Conservation (phyloP, 2,113 vertebrate species). For the Axis porcinus region DNA sequence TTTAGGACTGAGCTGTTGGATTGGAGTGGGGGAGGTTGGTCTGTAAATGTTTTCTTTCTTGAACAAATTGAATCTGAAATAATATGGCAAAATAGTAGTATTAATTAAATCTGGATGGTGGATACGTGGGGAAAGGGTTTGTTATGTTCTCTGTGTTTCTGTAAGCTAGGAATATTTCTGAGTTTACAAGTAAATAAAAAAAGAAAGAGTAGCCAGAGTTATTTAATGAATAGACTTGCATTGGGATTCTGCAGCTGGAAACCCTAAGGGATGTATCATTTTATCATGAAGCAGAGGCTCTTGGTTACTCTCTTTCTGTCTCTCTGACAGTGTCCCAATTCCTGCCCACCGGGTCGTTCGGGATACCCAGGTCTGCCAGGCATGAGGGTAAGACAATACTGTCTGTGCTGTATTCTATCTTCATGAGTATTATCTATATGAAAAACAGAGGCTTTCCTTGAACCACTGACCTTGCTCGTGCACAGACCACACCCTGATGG, state of each 20-base stretch:
- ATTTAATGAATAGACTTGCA: background rate
- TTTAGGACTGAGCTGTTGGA: background rate
- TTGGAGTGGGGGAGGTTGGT: background rate
- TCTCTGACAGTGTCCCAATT: conserved; percentile 89
- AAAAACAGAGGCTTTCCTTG: background rate
- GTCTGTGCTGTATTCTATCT: background rate
- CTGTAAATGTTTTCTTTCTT: background rate
- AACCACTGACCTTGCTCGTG: background rate
- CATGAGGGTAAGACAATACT: conserved; percentile 90
- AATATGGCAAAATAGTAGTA: background rate
- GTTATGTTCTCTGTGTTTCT: background rate
- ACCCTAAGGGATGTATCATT: background rate
- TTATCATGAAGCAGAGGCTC: background rate
- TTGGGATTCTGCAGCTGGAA: background rate
- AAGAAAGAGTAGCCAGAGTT: background rate
- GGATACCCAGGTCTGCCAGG: conserved; percentile 95
- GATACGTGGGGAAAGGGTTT: background rate
- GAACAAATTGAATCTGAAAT: background rate
- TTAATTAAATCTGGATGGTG: background rate
- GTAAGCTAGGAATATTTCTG: background rate
- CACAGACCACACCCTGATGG: background rate
- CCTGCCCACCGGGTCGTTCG: conserved; percentile 90
- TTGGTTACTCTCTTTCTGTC: background rate
- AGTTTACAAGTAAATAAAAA: conserved; percentile 24
- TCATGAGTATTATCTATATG: background rate